Base-by-base conservation (phyloP, 2,797 vertebrate species). In the Spheniscus humboldti region DNA sequence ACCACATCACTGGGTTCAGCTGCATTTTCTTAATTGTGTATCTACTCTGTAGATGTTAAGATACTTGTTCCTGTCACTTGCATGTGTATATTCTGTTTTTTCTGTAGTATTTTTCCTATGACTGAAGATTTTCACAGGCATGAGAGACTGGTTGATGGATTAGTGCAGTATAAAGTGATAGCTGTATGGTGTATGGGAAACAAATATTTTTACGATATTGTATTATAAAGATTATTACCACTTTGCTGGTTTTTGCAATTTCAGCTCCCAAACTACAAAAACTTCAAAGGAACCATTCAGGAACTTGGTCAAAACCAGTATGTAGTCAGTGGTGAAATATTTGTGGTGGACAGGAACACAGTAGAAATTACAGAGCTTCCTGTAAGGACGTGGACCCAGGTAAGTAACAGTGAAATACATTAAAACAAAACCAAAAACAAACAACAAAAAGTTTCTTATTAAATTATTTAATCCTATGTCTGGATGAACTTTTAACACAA, bases 321-420 rank as follows among this genome's bases (percentile, higher is more conserved):
- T 90, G 98, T 99, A 90, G 98, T 99, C 95, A 99, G 99, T 94
- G 99, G 99, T 86, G 99, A 99, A 97, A 98, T 99, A 97, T 99
- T 97, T 17, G 99, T 99, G 63, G 98, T 99, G 50, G 99, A 99
- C 97, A 99, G 99, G 92, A 99, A 99, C 98, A 99, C 99, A 57
- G 98, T 99, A 13, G 99, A 99, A 97, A 99, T 99, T 97, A 99
- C 98, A 63, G 99, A 99, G 96, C 99, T 99, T 98, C 99, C 99
- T n/a, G 98, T 99, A 64, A 98, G 99, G 94, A 99, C 99, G 23
- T 99, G 99, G 99, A 99, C 99, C 88, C 99, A 99, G 99, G 99
- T 99, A 97, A 88, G 96, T 95, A 83, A 45, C 17, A 72, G 25
- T 64, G 53, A 92, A 83, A 78, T 63, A 48, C 3, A n/a, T 73